Base-by-base conservation (phyloP, 30 jellyfish, hydroid and myxozoan species). In the Nemopilema nomurai region DNA sequence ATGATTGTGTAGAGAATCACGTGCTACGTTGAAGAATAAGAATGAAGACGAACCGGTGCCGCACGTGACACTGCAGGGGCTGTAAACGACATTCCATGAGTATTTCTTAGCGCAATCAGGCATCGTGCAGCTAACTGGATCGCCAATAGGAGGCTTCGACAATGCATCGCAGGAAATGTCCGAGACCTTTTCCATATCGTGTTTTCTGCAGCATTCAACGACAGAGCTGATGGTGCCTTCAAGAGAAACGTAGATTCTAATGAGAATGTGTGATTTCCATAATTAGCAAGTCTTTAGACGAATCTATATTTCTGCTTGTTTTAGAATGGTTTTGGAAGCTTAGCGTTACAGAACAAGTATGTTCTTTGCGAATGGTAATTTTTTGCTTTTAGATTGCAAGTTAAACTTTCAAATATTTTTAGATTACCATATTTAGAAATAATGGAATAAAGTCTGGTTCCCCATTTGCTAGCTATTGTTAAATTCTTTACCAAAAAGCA, bases 1-100 rank as follows among this genome's bases (percentile, higher is more conserved):
- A n/a, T n/a, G n/a, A n/a, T n/a, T n/a, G n/a, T n/a, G n/a, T n/a
- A n/a, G n/a, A n/a, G n/a, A n/a, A n/a, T n/a, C n/a, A n/a, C n/a
- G n/a, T n/a, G n/a, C n/a, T n/a, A 41, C 57, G 13, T 41, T 41
- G 6, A 41, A 4, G 23, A 20, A 41, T 18, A 26, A 51, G n/a
- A n/a, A 19, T 51, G 0, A 3, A 49, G 51, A 51, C 62, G 9
- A 41, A 90, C 97, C 97, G 25, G 67, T 67, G 13, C 95, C 94
- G 28, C 97, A 90, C 32, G 95, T 29, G 8, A 69, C 82, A 28
- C 89, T 76, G 79, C 97, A 89, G 6, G 80, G 64, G 1, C 94
- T 79, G 32, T 72, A 81, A 33, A 83, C 49, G 25, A 67, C 90
- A 74, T 72, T 79, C 93, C 93, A 89, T 30, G 80, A 62, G 74